A percentile compares a stretch with the other conserved stretches of the same genome.
Evolutionary conservation across 2,797 vertebrate genomes (phyloP).

Genomic region (Myoxocephalus aenaeus): DNA sequence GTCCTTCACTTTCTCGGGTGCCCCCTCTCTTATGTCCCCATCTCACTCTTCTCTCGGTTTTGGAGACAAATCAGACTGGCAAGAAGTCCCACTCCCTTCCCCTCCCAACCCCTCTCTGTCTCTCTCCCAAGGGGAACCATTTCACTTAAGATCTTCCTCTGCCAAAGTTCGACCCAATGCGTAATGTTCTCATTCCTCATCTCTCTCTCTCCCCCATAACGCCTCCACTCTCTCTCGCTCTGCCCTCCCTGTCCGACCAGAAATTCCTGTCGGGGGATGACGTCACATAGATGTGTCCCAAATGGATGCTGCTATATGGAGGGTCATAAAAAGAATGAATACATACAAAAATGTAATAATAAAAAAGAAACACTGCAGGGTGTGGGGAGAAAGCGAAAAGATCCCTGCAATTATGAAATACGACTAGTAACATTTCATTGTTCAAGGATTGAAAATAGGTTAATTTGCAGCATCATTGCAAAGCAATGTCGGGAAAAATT

Average conservation of each 20-base stretch:
- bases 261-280: conserved; percentile 40
- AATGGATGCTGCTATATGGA: conserved; percentile 25
- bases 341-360: neutral
- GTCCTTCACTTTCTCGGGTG: conserved; percentile 26
- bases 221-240: neutral
- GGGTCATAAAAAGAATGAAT: conserved; percentile 23
- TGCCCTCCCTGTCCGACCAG: conserved; percentile 28
- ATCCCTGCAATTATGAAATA: neutral
- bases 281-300: conserved; percentile 30
- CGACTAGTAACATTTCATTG: neutral
- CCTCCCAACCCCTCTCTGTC: neutral
- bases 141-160: conserved; percentile 64
- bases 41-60: neutral
- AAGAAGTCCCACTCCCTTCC: conserved; percentile 23
- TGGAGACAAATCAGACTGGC: conserved; percentile 20
- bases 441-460: neutral
- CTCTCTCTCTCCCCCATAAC: conserved; percentile 19
- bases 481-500: neutral
- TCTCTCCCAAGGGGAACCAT: conserved; percentile 46
- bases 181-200: conserved; percentile 39
- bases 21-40: neutral
- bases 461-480: neutral
- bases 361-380: neutral
- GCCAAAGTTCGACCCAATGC: conserved; percentile 24
- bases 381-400: neutral